Percentiles rank a stretch among this genome's conserved stretches.
These are phyloP conservation scores for Platycheirus albimanus DNA, from an alignment of 2,888 invertebrate species.

Conservation along the genomic window DNA sequence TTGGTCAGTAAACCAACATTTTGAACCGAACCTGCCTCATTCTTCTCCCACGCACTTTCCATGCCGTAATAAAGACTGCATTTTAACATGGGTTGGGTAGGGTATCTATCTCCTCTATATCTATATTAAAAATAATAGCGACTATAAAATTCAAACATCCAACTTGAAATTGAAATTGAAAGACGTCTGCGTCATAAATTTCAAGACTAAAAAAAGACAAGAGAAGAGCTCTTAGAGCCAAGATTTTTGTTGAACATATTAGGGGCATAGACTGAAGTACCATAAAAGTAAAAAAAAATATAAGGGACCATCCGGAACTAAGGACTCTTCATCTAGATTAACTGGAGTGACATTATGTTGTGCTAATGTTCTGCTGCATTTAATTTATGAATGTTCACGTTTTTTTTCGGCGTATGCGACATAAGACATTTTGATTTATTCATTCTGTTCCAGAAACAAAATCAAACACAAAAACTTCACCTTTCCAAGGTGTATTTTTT, in stretches of 20 bases:
- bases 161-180: slow-evolving; percentile 62
- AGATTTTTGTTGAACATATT: slow-evolving; percentile 13
- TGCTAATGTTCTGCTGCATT: slow-evolving; percentile 61
- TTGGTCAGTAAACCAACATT: slow-evolving; percentile 27
- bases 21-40: background rate
- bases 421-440: slow-evolving; percentile 47
- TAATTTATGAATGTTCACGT: slow-evolving; percentile 62
- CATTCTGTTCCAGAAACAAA: slow-evolving; percentile 8
- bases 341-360: slow-evolving; percentile 61
- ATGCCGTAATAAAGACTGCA: slow-evolving; percentile 63
- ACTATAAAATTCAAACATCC: slow-evolving; percentile 55
- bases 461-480: background rate
- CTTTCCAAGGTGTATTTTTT: slow-evolving; percentile 23
- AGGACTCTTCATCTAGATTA: slow-evolving; percentile 50
- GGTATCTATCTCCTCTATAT: no score
- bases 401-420: slow-evolving; percentile 29
- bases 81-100: slow-evolving; percentile 54
- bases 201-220: slow-evolving; percentile 7
- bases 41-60: slow-evolving; percentile 35
- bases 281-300: background rate
- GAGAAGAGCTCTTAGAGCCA: background rate
- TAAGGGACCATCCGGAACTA: slow-evolving; percentile 7
- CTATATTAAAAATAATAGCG: slow-evolving; percentile 60
- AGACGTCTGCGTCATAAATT: slow-evolving; percentile 61
- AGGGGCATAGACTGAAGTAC: no score